Conservation (phyloP, 2,113 vertebrate genomes). For the Megatriorchis doriae region DNA sequence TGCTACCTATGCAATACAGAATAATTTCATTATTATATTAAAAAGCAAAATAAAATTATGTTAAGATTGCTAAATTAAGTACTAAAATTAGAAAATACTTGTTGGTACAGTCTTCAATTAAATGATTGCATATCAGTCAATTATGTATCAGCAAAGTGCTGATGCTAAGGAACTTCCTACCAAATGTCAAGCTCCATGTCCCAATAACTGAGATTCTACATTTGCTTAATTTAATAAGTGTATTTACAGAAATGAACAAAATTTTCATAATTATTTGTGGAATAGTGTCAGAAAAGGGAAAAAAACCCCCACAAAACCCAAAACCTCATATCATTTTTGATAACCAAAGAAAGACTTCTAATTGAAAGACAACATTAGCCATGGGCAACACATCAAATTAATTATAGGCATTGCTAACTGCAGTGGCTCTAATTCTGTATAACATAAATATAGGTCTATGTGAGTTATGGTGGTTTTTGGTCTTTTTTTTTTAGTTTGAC, state of each 20-base stretch:
- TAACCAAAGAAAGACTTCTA: not conserved
- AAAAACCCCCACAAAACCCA: accelerated
- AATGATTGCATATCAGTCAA: not conserved
- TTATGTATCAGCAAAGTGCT: not conserved
- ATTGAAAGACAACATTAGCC: not conserved
- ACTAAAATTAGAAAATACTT: not conserved
- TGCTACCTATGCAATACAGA: not conserved
- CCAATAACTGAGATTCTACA: not conserved
- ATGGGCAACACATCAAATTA: not conserved
- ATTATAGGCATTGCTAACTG: not conserved
- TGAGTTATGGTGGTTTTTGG: not conserved
- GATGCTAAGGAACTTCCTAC: not conserved
- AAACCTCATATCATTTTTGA: not conserved
- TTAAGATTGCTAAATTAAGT: not conserved
- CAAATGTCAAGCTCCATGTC: not conserved
- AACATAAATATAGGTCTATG: not conserved
- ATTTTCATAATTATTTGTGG: not conserved
- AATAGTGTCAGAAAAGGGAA: not conserved
- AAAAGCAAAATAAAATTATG: not conserved
- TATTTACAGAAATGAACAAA: not conserved
- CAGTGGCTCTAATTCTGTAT: not conserved
- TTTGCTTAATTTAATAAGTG: not conserved
- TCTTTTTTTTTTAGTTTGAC: not conserved
- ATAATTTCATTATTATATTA: not conserved
- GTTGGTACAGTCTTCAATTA: not conserved